phyloP scores from a whole-genome alignment of 2,888 invertebrate species.

The Gasteruption jaculator region DNA sequence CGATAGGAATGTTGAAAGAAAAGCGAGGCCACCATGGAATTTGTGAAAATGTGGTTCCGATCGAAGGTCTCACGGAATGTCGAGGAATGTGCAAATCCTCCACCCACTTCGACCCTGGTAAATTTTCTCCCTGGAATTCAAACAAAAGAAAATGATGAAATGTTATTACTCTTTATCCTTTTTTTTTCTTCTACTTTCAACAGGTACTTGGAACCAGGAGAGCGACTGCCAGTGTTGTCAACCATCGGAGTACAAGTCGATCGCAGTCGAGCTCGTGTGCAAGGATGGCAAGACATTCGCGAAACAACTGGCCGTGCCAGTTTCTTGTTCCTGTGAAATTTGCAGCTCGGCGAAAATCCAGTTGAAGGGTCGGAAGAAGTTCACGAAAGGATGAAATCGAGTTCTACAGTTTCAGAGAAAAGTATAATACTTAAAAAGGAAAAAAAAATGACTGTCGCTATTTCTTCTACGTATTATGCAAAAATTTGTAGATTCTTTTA shows the following conservation, averaged over 20 bases:
- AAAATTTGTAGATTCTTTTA: too few relatives aligned
- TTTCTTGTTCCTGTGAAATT: constrained; percentile 45
- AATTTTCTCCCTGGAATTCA: constrained; percentile 21
- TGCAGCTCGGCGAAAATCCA: constrained; percentile 26
- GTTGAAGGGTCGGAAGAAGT: constrained; percentile 14
- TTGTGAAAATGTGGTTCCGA: constrained; percentile 62
- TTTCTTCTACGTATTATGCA: too few relatives aligned
- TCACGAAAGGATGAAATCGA: constrained; percentile 13
- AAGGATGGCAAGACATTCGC: constrained; percentile 48
- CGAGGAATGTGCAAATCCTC: constrained; percentile 67
- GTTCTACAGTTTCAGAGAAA: too few relatives aligned
- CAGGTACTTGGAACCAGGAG: constrained; percentile 37
- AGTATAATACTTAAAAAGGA: too few relatives aligned
- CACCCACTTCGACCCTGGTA: constrained; percentile 65
- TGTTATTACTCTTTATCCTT: neutral
- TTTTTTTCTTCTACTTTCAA: constrained; percentile 13
- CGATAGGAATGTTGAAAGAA: constrained; percentile 59
- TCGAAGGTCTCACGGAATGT: constrained; percentile 66
- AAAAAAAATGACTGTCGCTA: too few relatives aligned
- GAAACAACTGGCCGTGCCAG: constrained; percentile 41
- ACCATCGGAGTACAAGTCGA: constrained; percentile 38
- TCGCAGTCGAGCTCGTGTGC: constrained; percentile 52
- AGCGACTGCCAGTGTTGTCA: constrained; percentile 44
- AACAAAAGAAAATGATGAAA: neutral
- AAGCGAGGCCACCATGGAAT: constrained; percentile 55